phyloP scores from a whole-genome alignment of 1,140 invertebrate species.

The Dendroctonus valens region DNA sequence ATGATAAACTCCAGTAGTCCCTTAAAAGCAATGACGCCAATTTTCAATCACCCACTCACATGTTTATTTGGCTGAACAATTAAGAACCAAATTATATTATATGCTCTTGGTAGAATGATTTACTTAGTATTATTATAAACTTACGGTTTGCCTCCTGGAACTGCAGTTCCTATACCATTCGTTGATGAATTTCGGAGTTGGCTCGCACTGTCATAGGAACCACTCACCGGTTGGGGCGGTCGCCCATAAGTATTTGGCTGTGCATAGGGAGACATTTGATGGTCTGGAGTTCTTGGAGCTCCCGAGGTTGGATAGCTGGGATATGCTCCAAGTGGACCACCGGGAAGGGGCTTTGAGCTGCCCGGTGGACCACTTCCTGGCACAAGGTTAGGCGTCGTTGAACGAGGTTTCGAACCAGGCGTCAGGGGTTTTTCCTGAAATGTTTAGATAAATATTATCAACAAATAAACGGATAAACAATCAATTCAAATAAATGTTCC shows the following conservation, averaged over 20 bases:
- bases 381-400: constrained; percentile 59
- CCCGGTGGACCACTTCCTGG: constrained; percentile 9
- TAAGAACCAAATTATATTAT: too few relatives aligned
- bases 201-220: constrained; percentile 65
- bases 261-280: constrained; percentile 47
- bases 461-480: too few relatives aligned
- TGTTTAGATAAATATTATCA: constrained; percentile 2
- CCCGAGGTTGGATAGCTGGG: constrained; percentile 44
- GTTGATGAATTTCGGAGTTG: constrained; percentile 59
- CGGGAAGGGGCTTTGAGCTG: constrained; percentile 32
- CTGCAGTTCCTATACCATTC: constrained; percentile 57
- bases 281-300: constrained; percentile 44
- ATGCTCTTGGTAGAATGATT: too few relatives aligned
- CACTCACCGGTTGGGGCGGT: constrained; percentile 46
- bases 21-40: too few relatives aligned
- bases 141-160: constrained; percentile 90
- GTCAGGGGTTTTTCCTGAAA: constrained; percentile 59
- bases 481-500: too few relatives aligned
- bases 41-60: too few relatives aligned
- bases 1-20: too few relatives aligned
- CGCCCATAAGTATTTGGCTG: constrained; percentile 46
- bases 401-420: constrained; percentile 72
- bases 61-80: too few relatives aligned
- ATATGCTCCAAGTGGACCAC: constrained; percentile 44
- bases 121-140: constrained; percentile 49